A percentile compares a stretch with the other conserved stretches of the same genome.
Conservation (phyloP, 1,140 invertebrate species). For the Phortica variegata region DNA sequence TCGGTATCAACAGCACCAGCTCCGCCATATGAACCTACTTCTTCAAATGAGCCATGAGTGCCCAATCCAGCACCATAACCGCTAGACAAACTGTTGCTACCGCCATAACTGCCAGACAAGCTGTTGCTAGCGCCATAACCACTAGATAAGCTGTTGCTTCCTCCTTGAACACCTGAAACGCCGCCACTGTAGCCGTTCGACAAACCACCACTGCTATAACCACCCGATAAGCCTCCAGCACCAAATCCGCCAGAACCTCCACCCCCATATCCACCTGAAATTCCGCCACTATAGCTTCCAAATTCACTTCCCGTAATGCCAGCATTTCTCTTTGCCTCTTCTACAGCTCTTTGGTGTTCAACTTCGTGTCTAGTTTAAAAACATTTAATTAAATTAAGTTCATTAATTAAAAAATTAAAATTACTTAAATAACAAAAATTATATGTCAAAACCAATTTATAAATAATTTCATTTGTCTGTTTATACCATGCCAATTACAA, state of each 20-base stretch:
- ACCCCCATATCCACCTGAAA: conserved; percentile 8
- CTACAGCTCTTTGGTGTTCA: conserved; percentile 40
- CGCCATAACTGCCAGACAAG: conserved; percentile 1
- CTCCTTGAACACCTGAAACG: conserved; percentile 10
- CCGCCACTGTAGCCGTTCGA: conserved; percentile 9
- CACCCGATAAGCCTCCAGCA: background rate
- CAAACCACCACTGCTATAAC: conserved; percentile 2
- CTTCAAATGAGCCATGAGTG: conserved; percentile 19
- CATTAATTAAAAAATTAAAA: background rate
- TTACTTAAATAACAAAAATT: no score
- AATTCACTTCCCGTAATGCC: background rate
- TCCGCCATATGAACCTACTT: conserved; percentile 41
- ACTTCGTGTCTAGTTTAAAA: conserved; percentile 31
- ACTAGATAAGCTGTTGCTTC: conserved; percentile 7
- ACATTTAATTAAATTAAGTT: background rate
- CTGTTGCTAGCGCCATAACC: conserved; percentile 5
- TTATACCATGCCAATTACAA: no score
- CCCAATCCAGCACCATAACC: background rate
- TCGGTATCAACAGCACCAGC: conserved; percentile 30
- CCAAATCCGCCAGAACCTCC: background rate
- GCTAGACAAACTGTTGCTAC: conserved; percentile 1
- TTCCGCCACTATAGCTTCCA: background rate
- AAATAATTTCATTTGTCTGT: conserved; percentile 2
- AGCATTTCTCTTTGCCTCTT: conserved; percentile 34
- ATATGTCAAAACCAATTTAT: no score